Conservation (phyloP, 2,797 vertebrate genomes). For the Danio albolineatus region DNA sequence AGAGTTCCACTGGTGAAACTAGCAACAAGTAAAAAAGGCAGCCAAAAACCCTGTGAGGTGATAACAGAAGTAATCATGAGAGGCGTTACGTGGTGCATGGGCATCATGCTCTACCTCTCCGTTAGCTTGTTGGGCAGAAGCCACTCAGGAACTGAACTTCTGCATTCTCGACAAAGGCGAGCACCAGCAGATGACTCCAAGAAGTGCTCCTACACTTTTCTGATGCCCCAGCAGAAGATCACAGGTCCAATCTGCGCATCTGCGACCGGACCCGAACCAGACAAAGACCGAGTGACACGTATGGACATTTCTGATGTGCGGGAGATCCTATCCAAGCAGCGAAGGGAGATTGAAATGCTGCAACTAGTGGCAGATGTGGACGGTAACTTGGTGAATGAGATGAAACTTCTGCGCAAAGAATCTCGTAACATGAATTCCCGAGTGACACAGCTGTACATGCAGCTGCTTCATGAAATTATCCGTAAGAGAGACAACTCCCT, state of each 20-base stretch:
- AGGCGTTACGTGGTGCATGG: conserved; percentile 82
- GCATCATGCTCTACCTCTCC: conserved; percentile 82
- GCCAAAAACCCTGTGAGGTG: background rate
- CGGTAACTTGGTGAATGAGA: conserved; percentile 96
- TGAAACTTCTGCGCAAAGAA: conserved; percentile 96
- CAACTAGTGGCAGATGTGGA: conserved; percentile 96
- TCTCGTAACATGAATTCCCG: conserved; percentile 99
- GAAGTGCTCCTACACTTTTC: conserved; percentile 96
- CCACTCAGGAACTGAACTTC: conserved; percentile 70
- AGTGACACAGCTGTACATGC: conserved; percentile 99
- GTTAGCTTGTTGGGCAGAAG: conserved; percentile 72
- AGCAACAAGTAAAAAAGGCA: background rate
- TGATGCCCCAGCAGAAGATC: conserved; percentile 95
- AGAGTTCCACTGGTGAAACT: background rate
- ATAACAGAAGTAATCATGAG: conserved; percentile 79
- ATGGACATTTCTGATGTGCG: conserved; percentile 95
- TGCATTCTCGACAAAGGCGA: conserved; percentile 72
- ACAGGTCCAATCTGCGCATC: conserved; percentile 97
- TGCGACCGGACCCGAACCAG: conserved; percentile 82
- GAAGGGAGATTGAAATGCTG: conserved; percentile 92
- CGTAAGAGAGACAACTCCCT: conserved; percentile 96
- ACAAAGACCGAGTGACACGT: conserved; percentile 91
- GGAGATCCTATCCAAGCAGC: conserved; percentile 93
- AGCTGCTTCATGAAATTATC: conserved; percentile 98
- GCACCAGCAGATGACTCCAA: conserved; percentile 74